Evolutionary conservation across 2,113 vertebrate species (phyloP), one percentile per base, ranked within the genome.

Genomic region (Syngnathoides biaculeatus): DNA sequence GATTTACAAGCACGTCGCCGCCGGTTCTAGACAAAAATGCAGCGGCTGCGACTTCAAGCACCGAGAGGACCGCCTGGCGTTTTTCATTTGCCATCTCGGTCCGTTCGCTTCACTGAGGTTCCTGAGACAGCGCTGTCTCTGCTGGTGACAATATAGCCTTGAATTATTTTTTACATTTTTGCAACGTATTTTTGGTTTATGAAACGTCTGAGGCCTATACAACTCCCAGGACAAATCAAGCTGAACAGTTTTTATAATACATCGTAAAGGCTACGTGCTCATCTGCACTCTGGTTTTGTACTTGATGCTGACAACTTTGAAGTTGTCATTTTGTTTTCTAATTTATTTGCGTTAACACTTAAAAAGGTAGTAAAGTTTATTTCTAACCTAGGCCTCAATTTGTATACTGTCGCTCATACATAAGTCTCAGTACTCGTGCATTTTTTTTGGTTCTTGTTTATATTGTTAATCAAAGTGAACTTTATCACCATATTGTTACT

Each of bases 381-480:
- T 71, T 67, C 39, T 56, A 38, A 78, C 55, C 55, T 17, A 30
- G 63, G 63, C 55, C 71, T 67, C 53, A 58, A 71, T 79, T 78
- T 68, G 50, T 71, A 38, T 15, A 67, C 52, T 43, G 64, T 63
- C 1, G 9, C 63, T 73, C 62, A 71, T 71, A 22, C 10, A 2
- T 39, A 19, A 53, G 43, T 73, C 60, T 63, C 77, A 66, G 22
- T 48, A 57, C 72, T 82, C 17, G 72, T 68, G 79, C 62, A 78
- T 58, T n/a, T 85, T 69, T 82, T 69, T 79, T 75, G 68, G 79
- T 38, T 45, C 48, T 43, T 68, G 8, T 64, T 62, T 72, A 47
- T 71, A 64, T 72, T 78, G 56, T 76, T 78, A 42, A 79, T 76
- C 78, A 79, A 62, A 63, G 50, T 80, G 74, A 67, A 61, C 22